Evolutionary conservation across 2,888 invertebrate genomes (phyloP).

Genomic region (Pyrrhia umbra): DNA sequence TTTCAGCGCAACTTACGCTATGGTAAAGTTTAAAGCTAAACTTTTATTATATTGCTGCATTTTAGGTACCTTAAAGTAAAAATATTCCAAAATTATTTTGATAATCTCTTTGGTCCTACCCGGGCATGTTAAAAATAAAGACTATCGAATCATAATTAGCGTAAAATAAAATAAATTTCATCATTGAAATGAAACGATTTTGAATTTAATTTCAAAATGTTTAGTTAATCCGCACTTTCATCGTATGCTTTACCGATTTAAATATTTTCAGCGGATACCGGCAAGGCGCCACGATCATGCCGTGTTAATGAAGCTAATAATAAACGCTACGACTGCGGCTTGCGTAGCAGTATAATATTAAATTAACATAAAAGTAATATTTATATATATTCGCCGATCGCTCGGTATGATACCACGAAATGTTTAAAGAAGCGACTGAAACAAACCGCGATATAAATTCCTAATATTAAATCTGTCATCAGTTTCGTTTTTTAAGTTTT

Average conservation of each 20-base stretch:
- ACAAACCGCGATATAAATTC: slow-evolving; percentile 24
- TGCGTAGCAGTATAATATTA: neutral
- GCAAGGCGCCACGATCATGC: neutral
- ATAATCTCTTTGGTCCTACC: neutral
- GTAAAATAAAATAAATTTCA: neutral
- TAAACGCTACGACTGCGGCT: neutral
- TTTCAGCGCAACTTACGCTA: slow-evolving; percentile 48
- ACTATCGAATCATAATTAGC: no score
- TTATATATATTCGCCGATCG: slow-evolving; percentile 36
- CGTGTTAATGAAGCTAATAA: slow-evolving; percentile 17
- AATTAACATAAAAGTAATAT: slow-evolving; percentile 39
- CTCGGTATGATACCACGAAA: slow-evolving; percentile 18
- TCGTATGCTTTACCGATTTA: neutral
- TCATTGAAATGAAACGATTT: neutral
- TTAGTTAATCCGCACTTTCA: neutral
- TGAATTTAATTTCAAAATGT: neutral
- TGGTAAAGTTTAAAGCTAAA: slow-evolving; percentile 40
- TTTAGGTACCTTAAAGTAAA: neutral
- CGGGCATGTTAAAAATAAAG: no score
- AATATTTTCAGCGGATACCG: neutral
- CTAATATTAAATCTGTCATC: slow-evolving; percentile 49
- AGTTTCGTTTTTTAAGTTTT: slow-evolving; percentile 26
- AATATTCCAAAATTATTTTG: neutral
- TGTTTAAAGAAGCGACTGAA: slow-evolving; percentile 26
- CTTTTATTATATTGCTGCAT: slow-evolving; percentile 32